Evolutionary conservation across 2,113 vertebrate genomes (phyloP).

Genomic region (Psilopogon haemacephalus): DNA sequence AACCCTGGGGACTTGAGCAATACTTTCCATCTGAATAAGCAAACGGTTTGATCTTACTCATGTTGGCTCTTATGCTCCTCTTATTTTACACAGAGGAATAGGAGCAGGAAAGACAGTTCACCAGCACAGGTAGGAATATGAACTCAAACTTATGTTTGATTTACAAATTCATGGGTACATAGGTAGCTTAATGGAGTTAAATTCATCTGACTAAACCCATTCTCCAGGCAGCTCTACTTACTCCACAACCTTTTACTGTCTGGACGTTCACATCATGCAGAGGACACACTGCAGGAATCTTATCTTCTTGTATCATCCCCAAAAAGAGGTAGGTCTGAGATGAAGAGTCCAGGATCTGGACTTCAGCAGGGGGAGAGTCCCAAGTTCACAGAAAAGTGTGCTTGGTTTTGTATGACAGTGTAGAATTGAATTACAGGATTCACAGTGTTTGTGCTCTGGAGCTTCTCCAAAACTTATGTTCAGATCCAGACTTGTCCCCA

Average conservation of each 20-base stretch:
- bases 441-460: neutral
- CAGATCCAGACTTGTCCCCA: neutral
- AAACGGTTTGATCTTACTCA: neutral
- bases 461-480: conserved; percentile 24
- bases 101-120: neutral
- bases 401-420: neutral
- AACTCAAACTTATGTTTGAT: neutral
- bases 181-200: neutral
- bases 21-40: conserved; percentile 50
- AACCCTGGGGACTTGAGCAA: conserved; percentile 12
- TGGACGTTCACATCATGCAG: neutral
- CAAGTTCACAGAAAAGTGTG: neutral
- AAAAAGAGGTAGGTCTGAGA: neutral
- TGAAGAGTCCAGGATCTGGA: neutral
- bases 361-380: neutral
- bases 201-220: neutral
- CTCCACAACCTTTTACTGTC: neutral
- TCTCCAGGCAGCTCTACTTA: neutral
- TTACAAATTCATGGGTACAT: neutral
- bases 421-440: conserved; percentile 14
- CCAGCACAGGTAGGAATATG: neutral
- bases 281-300: neutral
- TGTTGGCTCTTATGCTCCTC: neutral
- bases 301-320: neutral
- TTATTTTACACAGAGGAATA: neutral